Conservation (phyloP, 2,113 vertebrate species). For the Phainopepla nitens region DNA sequence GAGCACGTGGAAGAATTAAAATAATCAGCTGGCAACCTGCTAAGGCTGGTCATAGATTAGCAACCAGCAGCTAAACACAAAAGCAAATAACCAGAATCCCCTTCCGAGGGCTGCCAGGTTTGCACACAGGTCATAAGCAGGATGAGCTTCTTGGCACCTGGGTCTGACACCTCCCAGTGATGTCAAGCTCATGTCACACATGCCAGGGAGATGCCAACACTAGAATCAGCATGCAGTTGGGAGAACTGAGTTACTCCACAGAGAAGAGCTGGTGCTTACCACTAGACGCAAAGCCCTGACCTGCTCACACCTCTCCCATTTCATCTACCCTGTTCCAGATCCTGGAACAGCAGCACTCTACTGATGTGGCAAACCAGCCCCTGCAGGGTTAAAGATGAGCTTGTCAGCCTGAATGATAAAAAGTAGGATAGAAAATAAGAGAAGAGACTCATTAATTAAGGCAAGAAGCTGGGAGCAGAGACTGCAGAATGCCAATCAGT, state of each 20-base stretch:
- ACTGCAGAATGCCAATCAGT: not conserved
- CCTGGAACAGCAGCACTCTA: fast-evolving
- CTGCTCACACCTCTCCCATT: not conserved
- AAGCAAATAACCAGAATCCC: not conserved
- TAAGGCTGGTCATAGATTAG: not conserved
- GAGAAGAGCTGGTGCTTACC: not conserved
- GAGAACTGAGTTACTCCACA: not conserved
- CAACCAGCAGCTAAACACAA: not conserved
- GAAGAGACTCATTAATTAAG: slow-evolving; percentile 3
- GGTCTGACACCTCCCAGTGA: not conserved
- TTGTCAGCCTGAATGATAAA: not conserved
- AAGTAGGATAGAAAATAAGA: not conserved
- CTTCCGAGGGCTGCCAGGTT: not conserved
- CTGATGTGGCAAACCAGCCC: not conserved
- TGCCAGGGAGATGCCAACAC: not conserved
- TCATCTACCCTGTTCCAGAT: not conserved
- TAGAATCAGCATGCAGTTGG: not conserved
- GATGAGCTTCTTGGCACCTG: not conserved
- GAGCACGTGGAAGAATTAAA: not conserved
- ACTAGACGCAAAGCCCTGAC: fast-evolving
- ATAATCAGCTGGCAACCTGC: not conserved
- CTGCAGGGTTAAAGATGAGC: not conserved
- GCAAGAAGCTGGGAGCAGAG: not conserved
- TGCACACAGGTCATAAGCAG: not conserved
- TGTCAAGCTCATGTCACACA: not conserved